Evolutionary conservation across 64 coral and sea anemone genomes (phyloP), one percentile per base, ranked within the genome.

Genomic region (Pachyseris speciosa): DNA sequence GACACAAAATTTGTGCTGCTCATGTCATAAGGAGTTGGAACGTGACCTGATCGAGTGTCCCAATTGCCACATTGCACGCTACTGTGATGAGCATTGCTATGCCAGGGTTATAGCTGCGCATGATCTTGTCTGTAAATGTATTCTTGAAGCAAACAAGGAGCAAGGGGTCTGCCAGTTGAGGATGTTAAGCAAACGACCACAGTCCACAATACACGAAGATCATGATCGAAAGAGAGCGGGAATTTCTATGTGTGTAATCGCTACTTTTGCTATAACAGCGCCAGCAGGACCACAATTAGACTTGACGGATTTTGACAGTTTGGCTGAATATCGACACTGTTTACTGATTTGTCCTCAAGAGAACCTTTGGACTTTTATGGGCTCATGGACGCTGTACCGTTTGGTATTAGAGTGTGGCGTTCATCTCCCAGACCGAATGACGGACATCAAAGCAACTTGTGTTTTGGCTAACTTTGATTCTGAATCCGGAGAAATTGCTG

Each of bases 181-280:
- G 4, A 5, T 11, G 4, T 24, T 26, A 10, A 10, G 1, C 24
- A 24, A 0, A 0, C 8, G 45, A 49, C 0, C 0, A 9, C 6
- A 10, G 10, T 65, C n/a, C n/a, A n/a, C n/a, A n/a, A n/a, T n/a
- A 0, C 7, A 65, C 26, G 25, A 10, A 10, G 24, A n/a, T n/a
- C n/a, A 3, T 3, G 0, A 30, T 65, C n/a, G 1, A 65, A 1
- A 30, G 11, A 26, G 1, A 65, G 27, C 7, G 9, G 61, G 61
- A 22, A 65, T 29, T 30, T 65, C 25, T 29, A 2, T 65, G n/a
- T 65, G 61, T 65, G 6, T 65, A 2, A 13, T 65, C 28, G 12
- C 61, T 30, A 11, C 61, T 65, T 10, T 65, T 10, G 2, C 28
- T 9, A 0, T 28, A 26, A n/a, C n/a, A n/a, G n/a, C n/a, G n/a